Base-by-base conservation (phyloP, 2,797 vertebrate genomes). In the Pelochelys cantorii region DNA sequence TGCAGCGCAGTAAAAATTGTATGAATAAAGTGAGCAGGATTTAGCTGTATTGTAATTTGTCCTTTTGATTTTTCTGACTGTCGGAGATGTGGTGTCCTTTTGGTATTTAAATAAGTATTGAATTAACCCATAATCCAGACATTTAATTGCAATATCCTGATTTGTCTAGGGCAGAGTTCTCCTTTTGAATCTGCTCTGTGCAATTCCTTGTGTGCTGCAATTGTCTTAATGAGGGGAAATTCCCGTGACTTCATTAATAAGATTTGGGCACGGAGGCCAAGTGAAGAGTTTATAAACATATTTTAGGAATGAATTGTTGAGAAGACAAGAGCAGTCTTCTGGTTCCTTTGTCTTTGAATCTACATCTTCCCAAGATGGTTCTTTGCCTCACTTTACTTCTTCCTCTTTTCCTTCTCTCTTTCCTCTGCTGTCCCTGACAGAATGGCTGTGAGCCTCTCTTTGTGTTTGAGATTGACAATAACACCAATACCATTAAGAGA, bases 401-500 rank as follows among this genome's bases (percentile, higher is more conserved):
- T 96, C 86, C 91, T 94, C 91, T 97, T 90, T 97, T 94, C 77
- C 89, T 81, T 93, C 87, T 87, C 60, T 96, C 91, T 93, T 97
- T 95, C 77, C 95, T 82, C 89, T 92, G 79, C 96, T 97, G 88
- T 96, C 90, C 90, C 48, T 97, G 96, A 97, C 97, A 98, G 98
- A 98, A 97, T 97, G 98, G 97, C 92, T 98, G 98, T 97, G 97
- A 98, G 96, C 97, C 97, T 94, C 94, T 98, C 94, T 97, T 98
- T 97, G 97, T 98, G 90, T 98, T 98, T 98, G 98, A 98, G 97
- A 95, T 97, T 97, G 98, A 98, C 98, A 98, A 22, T 97, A 98
- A 98, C 96, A 98, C 98, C 96, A 98, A 98, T 97, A 98, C 98
- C 92, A 98, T 98, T 98, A 98, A 98, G 97, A 98, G 98, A 83